phyloP scores from a whole-genome alignment of 2,113 vertebrate species.

The Propithecus coquereli region DNA sequence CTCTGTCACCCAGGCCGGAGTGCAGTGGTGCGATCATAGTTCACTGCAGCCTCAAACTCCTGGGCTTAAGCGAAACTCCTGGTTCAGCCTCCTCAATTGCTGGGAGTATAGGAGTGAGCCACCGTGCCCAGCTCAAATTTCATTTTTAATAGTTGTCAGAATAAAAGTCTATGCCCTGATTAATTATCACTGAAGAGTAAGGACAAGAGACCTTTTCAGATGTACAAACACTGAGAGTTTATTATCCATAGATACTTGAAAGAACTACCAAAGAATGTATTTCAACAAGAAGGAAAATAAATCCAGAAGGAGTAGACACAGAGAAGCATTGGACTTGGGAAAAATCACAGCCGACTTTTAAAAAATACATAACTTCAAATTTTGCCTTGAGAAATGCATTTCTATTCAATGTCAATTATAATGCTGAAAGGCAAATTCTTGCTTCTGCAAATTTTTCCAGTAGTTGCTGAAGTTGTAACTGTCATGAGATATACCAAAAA shows the following conservation, averaged over 20 bases:
- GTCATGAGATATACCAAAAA: constrained; percentile 31
- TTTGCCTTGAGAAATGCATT: constrained; percentile 20
- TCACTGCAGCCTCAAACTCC: too few species aligned
- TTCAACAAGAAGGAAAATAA: neutral
- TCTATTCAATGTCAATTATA: neutral
- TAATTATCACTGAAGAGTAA: neutral
- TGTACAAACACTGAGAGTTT: neutral
- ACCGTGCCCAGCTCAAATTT: neutral
- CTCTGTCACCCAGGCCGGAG: too few species aligned
- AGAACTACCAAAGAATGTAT: neutral
- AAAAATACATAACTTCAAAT: neutral
- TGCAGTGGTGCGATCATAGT: too few species aligned
- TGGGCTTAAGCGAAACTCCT: too few species aligned
- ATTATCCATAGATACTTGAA: neutral
- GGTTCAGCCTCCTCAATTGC: too few species aligned
- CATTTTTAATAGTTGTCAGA: neutral
- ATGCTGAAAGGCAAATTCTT: constrained; percentile 42
- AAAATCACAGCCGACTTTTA: neutral
- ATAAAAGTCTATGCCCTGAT: neutral
- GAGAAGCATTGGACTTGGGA: neutral
- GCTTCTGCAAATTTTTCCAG: constrained; percentile 35
- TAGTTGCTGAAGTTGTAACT: constrained; percentile 37
- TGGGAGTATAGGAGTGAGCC: too few species aligned
- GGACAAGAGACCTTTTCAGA: neutral
- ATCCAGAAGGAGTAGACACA: neutral